These are phyloP conservation scores for Chesias legatella DNA, from an alignment of 2,888 invertebrate species.

Conservation along the genomic window DNA sequence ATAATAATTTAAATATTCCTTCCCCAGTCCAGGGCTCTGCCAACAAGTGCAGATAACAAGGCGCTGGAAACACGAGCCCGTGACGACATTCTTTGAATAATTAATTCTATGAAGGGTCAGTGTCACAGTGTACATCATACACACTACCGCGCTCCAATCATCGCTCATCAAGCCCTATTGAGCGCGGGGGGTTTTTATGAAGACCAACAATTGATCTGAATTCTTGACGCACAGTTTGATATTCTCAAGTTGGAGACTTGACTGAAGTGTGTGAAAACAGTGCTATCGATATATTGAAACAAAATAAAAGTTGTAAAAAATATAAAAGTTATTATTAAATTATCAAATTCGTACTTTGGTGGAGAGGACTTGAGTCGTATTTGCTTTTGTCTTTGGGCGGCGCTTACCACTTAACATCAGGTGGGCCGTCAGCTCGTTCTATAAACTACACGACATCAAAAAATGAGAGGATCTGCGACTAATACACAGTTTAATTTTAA, in stretches of 20 bases:
- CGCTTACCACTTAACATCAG: too few species aligned
- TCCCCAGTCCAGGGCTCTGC: constrained; percentile 5
- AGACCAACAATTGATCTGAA: constrained; percentile 23
- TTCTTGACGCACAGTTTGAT: constrained; percentile 13
- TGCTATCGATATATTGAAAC: too few species aligned
- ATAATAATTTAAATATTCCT: too few species aligned
- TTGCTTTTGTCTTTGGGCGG: too few species aligned
- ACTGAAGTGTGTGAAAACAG: not conserved
- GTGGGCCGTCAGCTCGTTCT: too few species aligned
- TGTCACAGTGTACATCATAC: not conserved
- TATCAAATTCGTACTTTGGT: too few species aligned
- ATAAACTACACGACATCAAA: too few species aligned
- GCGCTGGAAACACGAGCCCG: constrained; percentile 36
- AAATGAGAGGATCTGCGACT: too few species aligned
- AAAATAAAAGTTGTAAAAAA: too few species aligned
- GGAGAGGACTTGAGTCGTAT: too few species aligned
- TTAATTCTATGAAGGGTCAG: constrained; percentile 70
- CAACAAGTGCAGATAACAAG: constrained; percentile 54
- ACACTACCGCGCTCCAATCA: constrained; percentile 46
- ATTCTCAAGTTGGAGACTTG: constrained; percentile 3
- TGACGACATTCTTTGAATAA: constrained; percentile 71
- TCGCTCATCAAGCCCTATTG: constrained; percentile 71
- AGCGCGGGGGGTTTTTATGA: constrained; percentile 46
- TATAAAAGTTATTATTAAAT: too few species aligned
- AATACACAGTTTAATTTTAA: too few species aligned